Conservation (phyloP, 2,888 invertebrate species). For the Cephonodes hylas region DNA sequence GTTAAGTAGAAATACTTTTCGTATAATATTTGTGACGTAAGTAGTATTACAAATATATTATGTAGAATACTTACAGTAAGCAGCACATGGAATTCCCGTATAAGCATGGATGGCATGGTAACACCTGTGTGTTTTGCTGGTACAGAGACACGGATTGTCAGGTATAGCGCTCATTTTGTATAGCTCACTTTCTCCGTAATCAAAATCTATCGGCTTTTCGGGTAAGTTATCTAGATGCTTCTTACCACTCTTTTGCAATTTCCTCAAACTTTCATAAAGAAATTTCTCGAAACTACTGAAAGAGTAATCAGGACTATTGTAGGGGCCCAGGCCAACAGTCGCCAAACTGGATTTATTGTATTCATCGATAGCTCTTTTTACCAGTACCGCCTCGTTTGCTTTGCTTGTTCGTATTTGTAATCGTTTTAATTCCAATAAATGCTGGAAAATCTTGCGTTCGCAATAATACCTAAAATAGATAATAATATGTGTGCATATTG, state of each 20-base stretch:
- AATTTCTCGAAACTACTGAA: conserved; percentile 93
- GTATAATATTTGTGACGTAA: no score
- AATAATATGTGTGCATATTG: background rate
- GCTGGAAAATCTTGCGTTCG: conserved; percentile 95
- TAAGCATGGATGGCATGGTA: conserved; percentile 95
- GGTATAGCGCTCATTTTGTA: conserved; percentile 83
- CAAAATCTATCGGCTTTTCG: conserved; percentile 76
- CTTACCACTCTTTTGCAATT: conserved; percentile 86
- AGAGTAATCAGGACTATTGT: conserved; percentile 84
- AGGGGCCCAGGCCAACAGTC: conserved; percentile 83
- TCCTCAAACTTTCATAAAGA: conserved; percentile 91
- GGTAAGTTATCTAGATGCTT: conserved; percentile 83
- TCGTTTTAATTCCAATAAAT: conserved; percentile 94
- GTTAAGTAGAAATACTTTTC: background rate
- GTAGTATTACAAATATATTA: no score
- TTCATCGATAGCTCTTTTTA: conserved; percentile 92
- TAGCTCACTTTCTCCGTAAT: conserved; percentile 75
- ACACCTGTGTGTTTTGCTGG: conserved; percentile 93
- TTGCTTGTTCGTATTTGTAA: conserved; percentile 95
- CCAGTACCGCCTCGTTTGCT: conserved; percentile 92
- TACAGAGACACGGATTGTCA: conserved; percentile 90
- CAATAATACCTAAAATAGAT: conserved; percentile 87
- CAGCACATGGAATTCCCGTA: conserved; percentile 93
- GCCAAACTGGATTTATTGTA: conserved; percentile 89
- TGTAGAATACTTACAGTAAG: conserved; percentile 90